Conservation (phyloP, 2,888 invertebrate genomes). For the Microplitis manilae region DNA sequence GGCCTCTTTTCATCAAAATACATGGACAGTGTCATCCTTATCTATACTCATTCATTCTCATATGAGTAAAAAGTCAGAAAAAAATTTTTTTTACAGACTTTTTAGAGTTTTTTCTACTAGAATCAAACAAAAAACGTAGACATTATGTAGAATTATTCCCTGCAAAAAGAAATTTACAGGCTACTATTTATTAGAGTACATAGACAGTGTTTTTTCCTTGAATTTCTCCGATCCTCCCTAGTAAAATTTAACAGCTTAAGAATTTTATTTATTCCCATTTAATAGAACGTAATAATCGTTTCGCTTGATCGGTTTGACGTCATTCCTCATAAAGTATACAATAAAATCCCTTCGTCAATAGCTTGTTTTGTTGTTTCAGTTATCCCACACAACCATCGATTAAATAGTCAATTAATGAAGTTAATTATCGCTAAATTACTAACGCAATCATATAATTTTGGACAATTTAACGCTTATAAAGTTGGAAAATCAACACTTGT, state of each 20-base stretch:
- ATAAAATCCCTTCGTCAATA: slow-evolving; percentile 31
- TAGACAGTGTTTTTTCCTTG: too few relatives aligned
- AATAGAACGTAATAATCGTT: neutral
- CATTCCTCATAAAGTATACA: neutral
- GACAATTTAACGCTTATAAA: slow-evolving; percentile 47
- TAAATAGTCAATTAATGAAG: slow-evolving; percentile 51
- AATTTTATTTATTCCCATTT: neutral
- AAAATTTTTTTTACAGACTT: too few relatives aligned
- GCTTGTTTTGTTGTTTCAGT: slow-evolving; percentile 36
- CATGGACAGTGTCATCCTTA: too few relatives aligned
- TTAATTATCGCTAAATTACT: slow-evolving; percentile 51
- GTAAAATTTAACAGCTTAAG: neutral
- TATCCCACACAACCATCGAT: slow-evolving; percentile 47
- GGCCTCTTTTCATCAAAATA: too few relatives aligned
- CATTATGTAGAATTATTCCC: too few relatives aligned
- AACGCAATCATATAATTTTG: slow-evolving; percentile 46
- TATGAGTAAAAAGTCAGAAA: too few relatives aligned
- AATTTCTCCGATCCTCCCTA: too few relatives aligned
- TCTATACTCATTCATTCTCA: too few relatives aligned
- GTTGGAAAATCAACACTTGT: slow-evolving; percentile 16
- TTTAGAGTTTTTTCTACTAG: too few relatives aligned
- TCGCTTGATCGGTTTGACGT: slow-evolving; percentile 44
- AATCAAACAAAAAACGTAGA: too few relatives aligned
- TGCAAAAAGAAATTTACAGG: too few relatives aligned
- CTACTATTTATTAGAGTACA: too few relatives aligned